Base-by-base conservation (phyloP, 37 sponge, comb jelly and placozoan genomes). In the Cliona cf. orientalis region DNA sequence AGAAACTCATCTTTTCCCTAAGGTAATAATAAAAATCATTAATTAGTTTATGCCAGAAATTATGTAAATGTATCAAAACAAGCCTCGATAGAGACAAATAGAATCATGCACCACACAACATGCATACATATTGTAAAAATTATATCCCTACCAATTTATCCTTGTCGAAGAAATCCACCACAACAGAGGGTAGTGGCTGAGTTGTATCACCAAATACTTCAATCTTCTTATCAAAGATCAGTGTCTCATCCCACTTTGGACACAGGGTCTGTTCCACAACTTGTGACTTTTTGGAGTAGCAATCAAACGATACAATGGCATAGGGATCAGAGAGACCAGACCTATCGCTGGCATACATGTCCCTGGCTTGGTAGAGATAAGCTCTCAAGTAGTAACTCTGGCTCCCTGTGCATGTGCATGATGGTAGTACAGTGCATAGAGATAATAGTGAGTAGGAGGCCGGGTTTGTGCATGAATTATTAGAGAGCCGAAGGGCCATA, bases 361-460 rank as follows among this genome's bases (percentile, higher is more conserved):
- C n/a, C n/a, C n/a, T n/a, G n/a, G 91, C 97, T 65, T 96, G 97
- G 66, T 96, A 96, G 67, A 96, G 74, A 79, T 96, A 96, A n/a
- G 91, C 94, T 17, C 93, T 58, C 42, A 96, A 85, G 78, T 93
- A 84, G 80, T 91, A 96, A 49, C 67, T 96, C n/a, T n/a, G n/a
- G n/a, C n/a, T n/a, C n/a, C n/a, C n/a, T n/a, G n/a, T n/a, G 38
- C 5, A 49, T n/a, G 80, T 89, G 85, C 21, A 67, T n/a, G n/a
- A n/a, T n/a, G 75, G 77, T 69, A 69, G 41, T 71, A 74, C 87
- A 93, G 37, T 70, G 65, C 58, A 96, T 69, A 70, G 80, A 96
- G 86, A 92, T 88, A n/a, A n/a, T n/a, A n/a, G n/a, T n/a, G n/a
- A n/a, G n/a, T n/a, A n/a, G n/a, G n/a, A n/a, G n/a, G n/a, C n/a